phyloP scores from a whole-genome alignment of 92 coral and sea anemone genomes.

The Umimayanthus chanpuru region DNA sequence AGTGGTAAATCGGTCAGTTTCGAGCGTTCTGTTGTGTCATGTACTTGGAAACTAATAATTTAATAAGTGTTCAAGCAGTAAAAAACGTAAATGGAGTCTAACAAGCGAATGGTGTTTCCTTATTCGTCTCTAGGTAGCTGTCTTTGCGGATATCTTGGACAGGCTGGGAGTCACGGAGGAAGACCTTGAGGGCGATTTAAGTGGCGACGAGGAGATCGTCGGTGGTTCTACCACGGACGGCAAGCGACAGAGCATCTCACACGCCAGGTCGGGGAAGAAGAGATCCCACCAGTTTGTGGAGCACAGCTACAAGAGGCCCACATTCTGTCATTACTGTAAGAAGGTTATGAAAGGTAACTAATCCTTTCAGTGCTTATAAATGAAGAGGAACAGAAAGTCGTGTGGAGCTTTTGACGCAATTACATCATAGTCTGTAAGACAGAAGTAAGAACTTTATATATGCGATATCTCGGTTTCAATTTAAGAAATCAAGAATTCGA shows the following conservation, averaged over 20 bases:
- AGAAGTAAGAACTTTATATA: too few relatives aligned
- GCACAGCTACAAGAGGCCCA: conserved; percentile 82
- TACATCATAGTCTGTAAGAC: too few relatives aligned
- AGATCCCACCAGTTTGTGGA: conserved; percentile 88
- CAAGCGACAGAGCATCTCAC: conserved; percentile 74
- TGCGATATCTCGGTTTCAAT: too few relatives aligned
- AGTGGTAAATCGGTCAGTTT: too few relatives aligned
- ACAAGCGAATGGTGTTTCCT: neutral
- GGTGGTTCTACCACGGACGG: conserved; percentile 59
- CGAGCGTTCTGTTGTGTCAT: too few relatives aligned
- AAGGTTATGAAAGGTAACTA: conserved; percentile 81
- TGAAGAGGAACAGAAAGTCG: too few relatives aligned
- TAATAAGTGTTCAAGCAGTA: too few relatives aligned
- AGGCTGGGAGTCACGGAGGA: conserved; percentile 81
- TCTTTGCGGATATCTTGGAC: conserved; percentile 83
- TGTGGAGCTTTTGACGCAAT: too few relatives aligned
- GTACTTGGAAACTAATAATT: neutral
- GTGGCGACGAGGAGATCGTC: conserved; percentile 76
- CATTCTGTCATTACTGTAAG: conserved; percentile 87
- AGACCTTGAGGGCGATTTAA: conserved; percentile 70
- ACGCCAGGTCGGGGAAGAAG: conserved; percentile 61
- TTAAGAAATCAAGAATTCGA: too few relatives aligned
- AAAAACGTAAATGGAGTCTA: neutral
- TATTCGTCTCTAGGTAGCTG: conserved; percentile 52
- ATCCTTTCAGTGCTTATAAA: neutral